Percentiles rank a stretch among this genome's conserved stretches.
Evolutionary conservation across 2,888 invertebrate genomes (phyloP).

Genomic region (Zygogramma bicolorata): DNA sequence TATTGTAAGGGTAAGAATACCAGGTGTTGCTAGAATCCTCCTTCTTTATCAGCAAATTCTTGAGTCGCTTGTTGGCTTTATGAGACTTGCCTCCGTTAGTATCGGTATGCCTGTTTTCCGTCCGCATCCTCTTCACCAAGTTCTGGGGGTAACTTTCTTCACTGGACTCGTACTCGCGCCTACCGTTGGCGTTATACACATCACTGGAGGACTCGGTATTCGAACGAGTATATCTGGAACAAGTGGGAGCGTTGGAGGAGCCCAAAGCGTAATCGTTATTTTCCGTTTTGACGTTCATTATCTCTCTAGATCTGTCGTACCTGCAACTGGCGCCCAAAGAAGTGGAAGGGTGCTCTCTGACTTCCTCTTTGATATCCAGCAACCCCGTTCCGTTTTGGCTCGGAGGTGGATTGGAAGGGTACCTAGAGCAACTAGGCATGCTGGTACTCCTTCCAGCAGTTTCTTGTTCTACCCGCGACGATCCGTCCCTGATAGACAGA

Average conservation of each 20-base stretch:
- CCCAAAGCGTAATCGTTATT: conserved; percentile 15
- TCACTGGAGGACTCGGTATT: conserved; percentile 11
- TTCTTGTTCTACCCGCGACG: conserved; percentile 9
- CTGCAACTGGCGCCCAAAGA: not conserved
- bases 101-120: conserved; percentile 12
- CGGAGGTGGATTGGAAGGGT: conserved; percentile 22
- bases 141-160: conserved; percentile 31
- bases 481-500: too few relatives aligned
- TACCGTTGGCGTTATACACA: not conserved
- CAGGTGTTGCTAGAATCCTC: conserved; percentile 40
- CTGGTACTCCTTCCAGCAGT: conserved; percentile 3
- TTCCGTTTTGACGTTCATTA: conserved; percentile 6
- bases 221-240: conserved; percentile 34
- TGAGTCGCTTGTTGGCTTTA: conserved; percentile 29
- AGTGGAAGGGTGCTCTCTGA: conserved; percentile 16
- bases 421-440: conserved; percentile 35
- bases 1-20: conserved; percentile 45
- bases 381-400: not conserved
- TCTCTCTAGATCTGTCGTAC: not conserved
- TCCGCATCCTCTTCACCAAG: conserved; percentile 34
- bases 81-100: not conserved
- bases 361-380: not conserved
- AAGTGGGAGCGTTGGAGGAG: conserved; percentile 30
- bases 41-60: conserved; percentile 42
- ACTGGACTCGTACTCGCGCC: conserved; percentile 18